Percentiles rank a stretch among this genome's conserved stretches.
Evolutionary conservation across 2,797 vertebrate species (phyloP).

Genomic region (Eulemur mongoz): DNA sequence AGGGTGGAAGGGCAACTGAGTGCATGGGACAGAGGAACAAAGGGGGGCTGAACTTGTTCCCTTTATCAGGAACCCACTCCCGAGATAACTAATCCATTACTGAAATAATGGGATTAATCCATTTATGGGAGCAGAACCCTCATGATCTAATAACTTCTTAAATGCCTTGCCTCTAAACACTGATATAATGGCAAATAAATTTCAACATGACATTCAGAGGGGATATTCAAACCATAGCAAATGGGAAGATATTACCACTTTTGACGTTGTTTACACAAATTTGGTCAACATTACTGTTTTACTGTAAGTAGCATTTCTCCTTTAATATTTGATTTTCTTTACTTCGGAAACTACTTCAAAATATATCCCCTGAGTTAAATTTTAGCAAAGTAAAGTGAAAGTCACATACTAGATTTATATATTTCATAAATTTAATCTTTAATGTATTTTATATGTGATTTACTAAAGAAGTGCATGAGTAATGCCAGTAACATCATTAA

Average conservation of each 20-base stretch:
- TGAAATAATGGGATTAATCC: background rate
- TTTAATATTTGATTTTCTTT: slow-evolving; percentile 20
- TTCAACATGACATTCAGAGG: background rate
- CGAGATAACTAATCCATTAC: background rate
- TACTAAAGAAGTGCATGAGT: slow-evolving; percentile 17
- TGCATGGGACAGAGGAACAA: too few species aligned
- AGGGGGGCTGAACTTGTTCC: background rate
- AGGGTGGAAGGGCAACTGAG: background rate
- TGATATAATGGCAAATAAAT: background rate
- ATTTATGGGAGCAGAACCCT: background rate
- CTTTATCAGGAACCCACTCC: background rate
- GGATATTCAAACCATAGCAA: background rate
- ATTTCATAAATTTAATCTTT: slow-evolving; percentile 49
- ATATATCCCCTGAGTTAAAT: slow-evolving; percentile 35
- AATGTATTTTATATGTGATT: slow-evolving; percentile 51
- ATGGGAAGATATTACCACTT: background rate
- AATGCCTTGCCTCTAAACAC: too few species aligned
- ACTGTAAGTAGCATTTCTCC: background rate
- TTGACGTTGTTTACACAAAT: slow-evolving; percentile 3
- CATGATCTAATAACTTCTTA: background rate
- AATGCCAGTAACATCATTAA: slow-evolving; percentile 36
- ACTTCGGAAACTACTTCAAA: background rate
- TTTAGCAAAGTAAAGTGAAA: background rate
- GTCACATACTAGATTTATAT: slow-evolving; percentile 45
- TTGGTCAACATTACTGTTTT: background rate